Base-by-base conservation (phyloP, 1,140 invertebrate genomes). In the Drosophila paulistorum region DNA sequence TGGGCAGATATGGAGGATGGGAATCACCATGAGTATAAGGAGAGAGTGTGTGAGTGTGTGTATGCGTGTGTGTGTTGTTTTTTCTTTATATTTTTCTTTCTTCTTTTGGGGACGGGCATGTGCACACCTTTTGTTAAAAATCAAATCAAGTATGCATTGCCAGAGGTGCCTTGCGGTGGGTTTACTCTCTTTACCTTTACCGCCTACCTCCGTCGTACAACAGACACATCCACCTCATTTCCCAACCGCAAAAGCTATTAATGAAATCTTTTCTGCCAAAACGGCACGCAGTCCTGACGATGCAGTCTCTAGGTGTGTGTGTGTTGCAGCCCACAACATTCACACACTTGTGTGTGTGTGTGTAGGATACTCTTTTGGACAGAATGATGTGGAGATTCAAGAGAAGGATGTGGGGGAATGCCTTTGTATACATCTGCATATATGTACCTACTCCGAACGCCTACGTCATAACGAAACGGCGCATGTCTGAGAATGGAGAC, bases 231-330 rank as follows among this genome's bases (percentile, higher is more conserved):
- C 41, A 23, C 70, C 65, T 37, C 55, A 66, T 71, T 60, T 37
- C 33, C 42, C 62, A 70, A 69, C 76, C 72, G 45, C 76, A 86
- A 68, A 42, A 65, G 76, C 83, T 79, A 87, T 86, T 86, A 86
- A 83, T 86, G 83, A 79, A 83, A 86, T 80, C 76, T 86, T 82
- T 30, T 79, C 45, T 64, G 70, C 81, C 81, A 74, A 85, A 85
- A 82, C 68, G 69, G 69, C 68, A 86, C 68, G 65, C 81, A 85
- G 57, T 59, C 57, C 17, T 59, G 64, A 68, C 57, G 48, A 63
- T 37, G 33, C 45, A 51, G 45, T 51, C 45, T 0, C 3, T 23
- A 7, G 3, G 37, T 39, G 37, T 39, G 10, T 58, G 26, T 26
- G 54, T 14, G 57, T 13, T 37, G 57, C 35, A 59, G 11, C 60